Base-by-base conservation (phyloP, 2,113 vertebrate species). In the Myrmophylax atrothorax region DNA sequence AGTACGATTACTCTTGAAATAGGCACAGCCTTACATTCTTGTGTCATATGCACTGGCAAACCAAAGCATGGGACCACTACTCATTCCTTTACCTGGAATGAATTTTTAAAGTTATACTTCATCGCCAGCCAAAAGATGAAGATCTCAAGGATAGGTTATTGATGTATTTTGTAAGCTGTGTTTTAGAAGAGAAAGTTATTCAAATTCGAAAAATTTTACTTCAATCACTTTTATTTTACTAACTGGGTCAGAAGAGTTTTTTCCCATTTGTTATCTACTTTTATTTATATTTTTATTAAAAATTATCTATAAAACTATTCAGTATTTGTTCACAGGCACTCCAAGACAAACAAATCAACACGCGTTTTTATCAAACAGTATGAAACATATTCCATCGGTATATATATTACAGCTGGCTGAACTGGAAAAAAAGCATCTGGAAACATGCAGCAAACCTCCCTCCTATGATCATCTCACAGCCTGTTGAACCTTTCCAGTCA, bases 401-500 rank as follows among this genome's bases (percentile, higher is more conserved):
- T 83, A 90, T 88, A 12, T 26, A 38, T 77, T 90, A 73, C 62
- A 94, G 44, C 53, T 80, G 72, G n/a, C 38, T 77, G 33, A 77
- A 88, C 1, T 35, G 35, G 42, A 33, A 50, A 73, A 73, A 93
- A 84, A 46, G 10, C 63, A 80, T 69, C 76, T 92, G 69, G 50
- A 84, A 86, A 87, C 29, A 58, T 62, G 67, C 73, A 68, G 56
- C 64, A 79, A 44, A 2, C 1, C 6, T 20, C 58, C 29, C 17
- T 55, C 13, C 33, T 29, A 12, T 56, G 37, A 52, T 55, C 68
- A 14, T 37, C 47, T 55, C 58, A 15, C 18, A 89, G 69, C 23
- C 76, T 89, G 37, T 75, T 56, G 40, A 94, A 79, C 9, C 18
- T 84, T 97, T 84, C 38, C n/a, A 85, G 64, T 60, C 10, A 23